A percentile compares a stretch with the other conserved stretches of the same genome.
Conservation (phyloP, 2,113 vertebrate genomes). For the human region DNA sequence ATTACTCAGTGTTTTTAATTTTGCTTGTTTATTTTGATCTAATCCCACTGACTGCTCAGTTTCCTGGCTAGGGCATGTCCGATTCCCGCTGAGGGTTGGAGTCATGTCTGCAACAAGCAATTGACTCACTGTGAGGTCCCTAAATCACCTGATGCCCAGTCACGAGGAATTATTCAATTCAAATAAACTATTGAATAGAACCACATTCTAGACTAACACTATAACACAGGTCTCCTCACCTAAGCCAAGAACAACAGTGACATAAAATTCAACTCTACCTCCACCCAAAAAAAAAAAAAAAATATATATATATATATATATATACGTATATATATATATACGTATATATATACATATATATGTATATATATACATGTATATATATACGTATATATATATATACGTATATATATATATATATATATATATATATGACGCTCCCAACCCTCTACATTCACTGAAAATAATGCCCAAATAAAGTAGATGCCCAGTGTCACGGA, state of each 20-base stretch:
- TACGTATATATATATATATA: too few relatives aligned
- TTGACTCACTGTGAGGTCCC: not conserved
- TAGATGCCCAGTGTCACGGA: too few relatives aligned
- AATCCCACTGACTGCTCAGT: slow-evolving; percentile 19
- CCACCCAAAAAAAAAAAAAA: not conserved
- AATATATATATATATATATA: too few relatives aligned
- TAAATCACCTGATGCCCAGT: slow-evolving; percentile 22
- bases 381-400: too few relatives aligned
- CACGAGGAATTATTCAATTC: not conserved
- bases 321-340: too few relatives aligned
- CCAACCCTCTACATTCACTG: not conserved
- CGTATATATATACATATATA: too few relatives aligned
- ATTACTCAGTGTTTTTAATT: slow-evolving; percentile 58
- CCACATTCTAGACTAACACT: not conserved
- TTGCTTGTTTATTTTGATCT: slow-evolving; percentile 29
- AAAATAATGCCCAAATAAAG: not conserved
- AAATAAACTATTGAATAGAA: not conserved
- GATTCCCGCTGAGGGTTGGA: not conserved
- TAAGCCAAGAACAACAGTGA: not conserved
- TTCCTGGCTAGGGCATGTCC: not conserved
- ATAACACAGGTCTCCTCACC: not conserved
- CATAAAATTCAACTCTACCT: slow-evolving; percentile 12
- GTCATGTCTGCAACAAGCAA: slow-evolving; percentile 3
- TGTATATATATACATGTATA: too few relatives aligned
- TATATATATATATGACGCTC: too few relatives aligned